These are phyloP conservation scores for Phoebastria nigripes DNA, from an alignment of 2,797 vertebrate genomes.

Conservation along the genomic window DNA sequence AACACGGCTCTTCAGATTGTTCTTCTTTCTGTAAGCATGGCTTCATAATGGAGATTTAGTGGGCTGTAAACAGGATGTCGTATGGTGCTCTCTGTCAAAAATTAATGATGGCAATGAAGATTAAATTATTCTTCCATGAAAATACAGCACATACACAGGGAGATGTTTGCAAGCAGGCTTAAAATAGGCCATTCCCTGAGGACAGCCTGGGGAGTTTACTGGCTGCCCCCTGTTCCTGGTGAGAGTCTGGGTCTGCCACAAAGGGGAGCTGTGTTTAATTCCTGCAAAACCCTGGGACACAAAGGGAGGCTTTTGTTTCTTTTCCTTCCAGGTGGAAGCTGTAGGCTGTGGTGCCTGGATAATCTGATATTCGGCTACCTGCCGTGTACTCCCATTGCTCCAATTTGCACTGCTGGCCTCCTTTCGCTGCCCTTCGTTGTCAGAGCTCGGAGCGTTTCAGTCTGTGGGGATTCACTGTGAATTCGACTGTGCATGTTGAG, in stretches of 20 bases:
- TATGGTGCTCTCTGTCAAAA: slow-evolving; percentile 60
- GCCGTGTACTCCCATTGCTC: not conserved
- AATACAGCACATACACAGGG: not conserved
- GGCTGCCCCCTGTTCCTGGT: not conserved
- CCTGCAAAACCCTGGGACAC: not conserved
- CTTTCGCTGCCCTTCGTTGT: not conserved
- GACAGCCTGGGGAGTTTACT: not conserved
- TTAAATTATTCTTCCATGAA: slow-evolving; percentile 49
- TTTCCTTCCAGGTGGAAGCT: not conserved
- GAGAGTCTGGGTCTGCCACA: not conserved
- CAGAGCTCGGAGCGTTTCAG: not conserved
- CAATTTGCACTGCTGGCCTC: slow-evolving; percentile 5
- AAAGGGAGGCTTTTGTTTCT: slow-evolving; percentile 48
- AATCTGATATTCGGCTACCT: slow-evolving; percentile 2
- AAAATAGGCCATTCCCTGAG: slow-evolving; percentile 45
- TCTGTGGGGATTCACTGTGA: not conserved
- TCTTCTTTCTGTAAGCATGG: slow-evolving; percentile 28
- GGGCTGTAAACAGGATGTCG: slow-evolving; percentile 60
- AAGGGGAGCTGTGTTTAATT: not conserved
- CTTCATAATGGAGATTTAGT: slow-evolving; percentile 41
- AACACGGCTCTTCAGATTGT: slow-evolving; percentile 54
- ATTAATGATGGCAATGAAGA: slow-evolving; percentile 50
- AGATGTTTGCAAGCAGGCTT: slow-evolving; percentile 32
- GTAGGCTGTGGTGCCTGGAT: not conserved
- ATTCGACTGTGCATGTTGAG: not conserved